A percentile compares a stretch with the other conserved stretches of the same genome.
These are phyloP conservation scores for Hartigia nigra DNA, from an alignment of 2,888 invertebrate genomes.

Conservation along the genomic window DNA sequence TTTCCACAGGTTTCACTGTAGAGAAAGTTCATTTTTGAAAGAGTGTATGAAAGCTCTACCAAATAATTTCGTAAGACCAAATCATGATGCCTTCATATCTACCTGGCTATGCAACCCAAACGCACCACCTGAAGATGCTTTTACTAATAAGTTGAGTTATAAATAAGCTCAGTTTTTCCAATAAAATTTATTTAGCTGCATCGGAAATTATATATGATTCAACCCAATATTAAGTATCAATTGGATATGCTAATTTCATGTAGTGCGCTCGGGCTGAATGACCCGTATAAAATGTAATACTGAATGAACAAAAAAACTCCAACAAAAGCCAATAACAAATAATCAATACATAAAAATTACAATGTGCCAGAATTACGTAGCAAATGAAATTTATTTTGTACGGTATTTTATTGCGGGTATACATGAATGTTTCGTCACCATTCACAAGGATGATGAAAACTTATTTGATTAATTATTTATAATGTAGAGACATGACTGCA, in stretches of 20 bases:
- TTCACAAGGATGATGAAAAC: neutral
- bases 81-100: neutral
- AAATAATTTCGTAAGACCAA: neutral
- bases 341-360: neutral
- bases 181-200: too few species aligned
- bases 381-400: neutral
- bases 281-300: too few species aligned
- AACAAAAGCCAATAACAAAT: too few species aligned
- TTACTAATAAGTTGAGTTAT: too few species aligned
- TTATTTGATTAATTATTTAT: neutral
- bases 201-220: too few species aligned
- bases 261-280: too few species aligned
- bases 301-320: too few species aligned
- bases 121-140: too few species aligned
- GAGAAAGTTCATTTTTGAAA: neutral
- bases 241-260: too few species aligned
- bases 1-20: neutral
- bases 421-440: neutral
- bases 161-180: too few species aligned
- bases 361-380: neutral
- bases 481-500: neutral
- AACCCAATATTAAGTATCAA: too few species aligned
- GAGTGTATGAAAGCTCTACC: neutral
- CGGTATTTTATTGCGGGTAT: neutral
- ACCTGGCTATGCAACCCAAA: neutral